phyloP scores from a whole-genome alignment of 2,797 vertebrate species.

The Mus minutoides region DNA sequence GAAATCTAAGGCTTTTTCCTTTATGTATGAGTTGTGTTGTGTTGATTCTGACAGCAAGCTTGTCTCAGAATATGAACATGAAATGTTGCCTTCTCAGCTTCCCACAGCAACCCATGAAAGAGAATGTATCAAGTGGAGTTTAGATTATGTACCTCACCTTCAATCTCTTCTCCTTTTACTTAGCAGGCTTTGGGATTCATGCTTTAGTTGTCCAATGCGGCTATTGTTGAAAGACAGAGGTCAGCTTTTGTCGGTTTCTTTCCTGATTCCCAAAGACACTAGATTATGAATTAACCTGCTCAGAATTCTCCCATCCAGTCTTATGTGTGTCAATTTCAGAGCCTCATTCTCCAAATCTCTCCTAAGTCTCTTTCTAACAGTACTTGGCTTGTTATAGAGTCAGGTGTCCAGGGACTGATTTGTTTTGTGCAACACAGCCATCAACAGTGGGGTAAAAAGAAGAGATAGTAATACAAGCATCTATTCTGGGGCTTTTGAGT shows the following conservation, averaged over 20 bases:
- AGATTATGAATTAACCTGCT: constrained; percentile 76
- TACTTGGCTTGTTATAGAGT: constrained; percentile 65
- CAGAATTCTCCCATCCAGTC: constrained; percentile 79
- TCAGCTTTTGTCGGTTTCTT: constrained; percentile 81
- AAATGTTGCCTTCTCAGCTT: neutral
- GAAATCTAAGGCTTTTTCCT: neutral
- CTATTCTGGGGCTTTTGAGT: neutral
- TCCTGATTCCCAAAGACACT: constrained; percentile 77
- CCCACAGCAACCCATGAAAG: neutral
- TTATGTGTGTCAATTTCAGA: constrained; percentile 77
- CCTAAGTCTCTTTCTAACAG: constrained; percentile 53
- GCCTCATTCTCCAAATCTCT: constrained; percentile 66
- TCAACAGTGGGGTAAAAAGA: constrained; percentile 68
- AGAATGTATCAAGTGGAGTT: neutral
- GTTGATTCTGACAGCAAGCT: neutral
- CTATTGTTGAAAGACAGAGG: constrained; percentile 71
- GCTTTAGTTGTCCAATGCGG: constrained; percentile 60
- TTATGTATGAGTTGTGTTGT: neutral
- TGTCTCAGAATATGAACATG: neutral
- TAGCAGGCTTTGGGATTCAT: constrained; percentile 75
- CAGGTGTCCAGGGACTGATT: constrained; percentile 66
- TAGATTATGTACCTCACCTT: constrained; percentile 59
- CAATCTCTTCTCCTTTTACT: constrained; percentile 71
- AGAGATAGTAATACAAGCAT: constrained; percentile 77
- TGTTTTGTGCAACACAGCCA: constrained; percentile 72